Evolutionary conservation across 2,113 vertebrate genomes (phyloP).

Genomic region (Ifrita kowaldi): DNA sequence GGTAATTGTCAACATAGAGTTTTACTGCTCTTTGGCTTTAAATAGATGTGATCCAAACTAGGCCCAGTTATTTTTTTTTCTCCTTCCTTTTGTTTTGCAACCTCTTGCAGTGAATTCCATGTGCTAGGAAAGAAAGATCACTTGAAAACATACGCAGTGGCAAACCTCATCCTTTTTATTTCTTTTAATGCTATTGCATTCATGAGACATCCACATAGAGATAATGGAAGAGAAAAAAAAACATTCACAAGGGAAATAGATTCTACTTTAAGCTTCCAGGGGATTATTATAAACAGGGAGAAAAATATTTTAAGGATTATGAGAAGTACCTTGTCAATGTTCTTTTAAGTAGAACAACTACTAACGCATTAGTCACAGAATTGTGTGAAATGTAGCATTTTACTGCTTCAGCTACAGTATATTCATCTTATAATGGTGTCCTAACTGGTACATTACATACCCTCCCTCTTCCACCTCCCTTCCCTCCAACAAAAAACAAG

Average conservation of each 20-base stretch:
- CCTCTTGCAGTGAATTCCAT: not conserved
- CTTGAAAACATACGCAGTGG: constrained; percentile 15
- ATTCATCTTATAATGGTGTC: not conserved
- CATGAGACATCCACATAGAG: not conserved
- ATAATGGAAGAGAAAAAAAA: not conserved
- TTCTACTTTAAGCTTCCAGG: constrained; percentile 32
- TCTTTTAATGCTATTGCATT: constrained; percentile 19
- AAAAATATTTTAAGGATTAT: constrained; percentile 32
- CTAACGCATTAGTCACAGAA: constrained; percentile 32
- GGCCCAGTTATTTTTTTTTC: not conserved
- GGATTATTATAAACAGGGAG: constrained; percentile 28
- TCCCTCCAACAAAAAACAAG: not conserved
- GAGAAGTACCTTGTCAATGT: constrained; percentile 19
- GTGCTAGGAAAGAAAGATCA: not conserved
- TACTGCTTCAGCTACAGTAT: constrained; percentile 4
- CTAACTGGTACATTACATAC: not conserved
- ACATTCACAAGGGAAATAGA: not conserved
- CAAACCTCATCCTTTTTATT: not conserved
- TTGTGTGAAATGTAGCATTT: constrained; percentile 23
- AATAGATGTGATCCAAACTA: not conserved
- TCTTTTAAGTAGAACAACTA: constrained; percentile 35
- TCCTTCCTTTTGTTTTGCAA: constrained; percentile 26
- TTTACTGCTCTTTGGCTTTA: constrained; percentile 31
- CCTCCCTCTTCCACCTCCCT: not conserved
- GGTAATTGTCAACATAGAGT: not conserved